phyloP scores from a whole-genome alignment of 2,888 invertebrate species.

The Steinernema scapterisci region DNA sequence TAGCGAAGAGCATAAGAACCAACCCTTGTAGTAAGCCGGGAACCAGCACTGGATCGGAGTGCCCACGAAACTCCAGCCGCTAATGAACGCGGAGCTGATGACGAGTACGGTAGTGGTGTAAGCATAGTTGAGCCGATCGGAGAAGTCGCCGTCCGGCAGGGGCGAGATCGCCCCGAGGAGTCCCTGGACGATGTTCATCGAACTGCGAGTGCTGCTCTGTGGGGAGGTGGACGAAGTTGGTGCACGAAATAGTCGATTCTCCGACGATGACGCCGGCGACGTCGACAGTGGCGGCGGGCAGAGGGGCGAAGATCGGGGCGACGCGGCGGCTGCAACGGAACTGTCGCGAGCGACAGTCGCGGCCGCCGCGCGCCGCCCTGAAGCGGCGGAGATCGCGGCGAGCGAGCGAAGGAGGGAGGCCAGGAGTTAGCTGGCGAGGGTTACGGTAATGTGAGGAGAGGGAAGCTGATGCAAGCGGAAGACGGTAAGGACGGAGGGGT shows the following conservation, averaged over 20 bases:
- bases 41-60: slow-evolving; percentile 72
- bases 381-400: not conserved
- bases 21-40: slow-evolving; percentile 71
- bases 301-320: not conserved
- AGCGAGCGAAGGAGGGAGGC: not conserved
- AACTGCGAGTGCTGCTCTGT: not conserved
- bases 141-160: slow-evolving; percentile 57
- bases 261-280: not conserved
- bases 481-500: not conserved
- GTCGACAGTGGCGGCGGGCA: no score
- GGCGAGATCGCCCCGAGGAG: slow-evolving; percentile 63
- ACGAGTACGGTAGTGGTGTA: slow-evolving; percentile 70
- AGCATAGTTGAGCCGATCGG: slow-evolving; percentile 59
- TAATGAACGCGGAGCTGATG: slow-evolving; percentile 70
- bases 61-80: slow-evolving; percentile 71
- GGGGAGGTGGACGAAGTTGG: slow-evolving; percentile 7
- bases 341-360: slow-evolving; percentile 19
- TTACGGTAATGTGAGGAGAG: not conserved
- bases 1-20: not conserved
- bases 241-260: slow-evolving; percentile 29
- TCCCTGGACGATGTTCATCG: slow-evolving; percentile 64
- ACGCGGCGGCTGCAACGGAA: not conserved
- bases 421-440: not conserved
- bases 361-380: slow-evolving; percentile 4
- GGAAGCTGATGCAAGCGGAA: no score